phyloP scores from a whole-genome alignment of 2,113 vertebrate genomes.

The Willisornis vidua region DNA sequence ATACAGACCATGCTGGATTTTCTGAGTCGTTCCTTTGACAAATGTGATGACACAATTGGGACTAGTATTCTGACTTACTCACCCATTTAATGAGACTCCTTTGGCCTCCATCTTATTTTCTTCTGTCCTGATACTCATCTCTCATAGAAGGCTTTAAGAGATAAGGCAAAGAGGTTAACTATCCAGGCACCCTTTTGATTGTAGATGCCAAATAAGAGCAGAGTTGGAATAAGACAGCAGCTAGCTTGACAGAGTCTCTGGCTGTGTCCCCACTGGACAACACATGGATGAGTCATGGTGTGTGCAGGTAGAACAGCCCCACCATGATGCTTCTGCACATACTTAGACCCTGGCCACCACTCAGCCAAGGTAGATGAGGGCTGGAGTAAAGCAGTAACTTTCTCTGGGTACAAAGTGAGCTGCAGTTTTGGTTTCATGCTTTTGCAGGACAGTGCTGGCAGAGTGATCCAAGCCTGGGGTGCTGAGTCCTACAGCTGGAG shows the following conservation, averaged over 20 bases:
- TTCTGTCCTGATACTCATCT: neutral
- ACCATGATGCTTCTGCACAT: fast-evolving
- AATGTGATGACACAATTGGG: neutral
- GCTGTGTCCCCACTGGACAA: neutral
- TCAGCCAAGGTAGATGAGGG: fast-evolving
- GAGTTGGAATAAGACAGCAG: neutral
- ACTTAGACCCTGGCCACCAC: neutral
- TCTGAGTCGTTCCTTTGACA: neutral
- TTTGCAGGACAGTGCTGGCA: neutral
- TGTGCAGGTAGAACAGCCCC: neutral
- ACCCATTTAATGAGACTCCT: neutral
- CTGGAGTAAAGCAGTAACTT: neutral
- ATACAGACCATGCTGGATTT: neutral
- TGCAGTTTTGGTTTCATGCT: neutral
- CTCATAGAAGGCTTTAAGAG: neutral
- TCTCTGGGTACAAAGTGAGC: neutral
- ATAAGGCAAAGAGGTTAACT: neutral
- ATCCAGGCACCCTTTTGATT: neutral
- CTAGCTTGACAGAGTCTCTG: neutral
- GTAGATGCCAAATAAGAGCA: neutral
- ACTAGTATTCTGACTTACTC: neutral
- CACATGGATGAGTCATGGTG: fast-evolving
- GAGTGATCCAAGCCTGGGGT: neutral
- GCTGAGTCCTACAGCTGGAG: neutral
- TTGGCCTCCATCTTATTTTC: neutral